Percentiles rank a stretch among this genome's conserved stretches.
phyloP scores from a whole-genome alignment of 2,888 invertebrate genomes.

The Tipula unca region DNA sequence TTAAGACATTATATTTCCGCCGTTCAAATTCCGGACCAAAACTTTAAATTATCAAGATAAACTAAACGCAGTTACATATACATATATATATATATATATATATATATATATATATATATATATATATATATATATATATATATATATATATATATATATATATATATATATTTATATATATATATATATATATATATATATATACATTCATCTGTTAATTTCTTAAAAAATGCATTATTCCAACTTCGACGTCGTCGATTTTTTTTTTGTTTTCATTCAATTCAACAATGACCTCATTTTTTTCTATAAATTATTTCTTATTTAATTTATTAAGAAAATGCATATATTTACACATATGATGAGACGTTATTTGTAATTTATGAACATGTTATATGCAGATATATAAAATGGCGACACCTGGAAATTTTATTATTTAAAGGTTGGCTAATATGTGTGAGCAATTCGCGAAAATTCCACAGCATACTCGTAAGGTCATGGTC shows the following conservation, averaged over 20 bases:
- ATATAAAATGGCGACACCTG: background rate
- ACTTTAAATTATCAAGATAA: background rate
- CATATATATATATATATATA: too few relatives aligned
- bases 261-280: background rate
- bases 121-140: too few relatives aligned
- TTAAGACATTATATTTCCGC: too few relatives aligned
- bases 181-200: too few relatives aligned
- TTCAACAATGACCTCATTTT: background rate
- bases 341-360: background rate
- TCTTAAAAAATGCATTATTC: background rate
- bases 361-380: background rate
- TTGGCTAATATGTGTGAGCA: background rate
- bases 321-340: slow-evolving; percentile 14
- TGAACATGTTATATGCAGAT: background rate
- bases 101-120: too few relatives aligned
- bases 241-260: background rate
- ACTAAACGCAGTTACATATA: too few relatives aligned
- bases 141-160: too few relatives aligned
- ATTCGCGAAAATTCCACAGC: background rate
- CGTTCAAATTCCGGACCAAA: background rate
- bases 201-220: background rate
- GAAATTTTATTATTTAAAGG: background rate
- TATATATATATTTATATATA: too few relatives aligned
- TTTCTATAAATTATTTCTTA: background rate
- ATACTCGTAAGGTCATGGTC: background rate